A percentile compares a stretch with the other conserved stretches of the same genome.
These are phyloP conservation scores for Hemistola chrysoprasaria DNA, from an alignment of 2,888 invertebrate species.

Conservation along the genomic window DNA sequence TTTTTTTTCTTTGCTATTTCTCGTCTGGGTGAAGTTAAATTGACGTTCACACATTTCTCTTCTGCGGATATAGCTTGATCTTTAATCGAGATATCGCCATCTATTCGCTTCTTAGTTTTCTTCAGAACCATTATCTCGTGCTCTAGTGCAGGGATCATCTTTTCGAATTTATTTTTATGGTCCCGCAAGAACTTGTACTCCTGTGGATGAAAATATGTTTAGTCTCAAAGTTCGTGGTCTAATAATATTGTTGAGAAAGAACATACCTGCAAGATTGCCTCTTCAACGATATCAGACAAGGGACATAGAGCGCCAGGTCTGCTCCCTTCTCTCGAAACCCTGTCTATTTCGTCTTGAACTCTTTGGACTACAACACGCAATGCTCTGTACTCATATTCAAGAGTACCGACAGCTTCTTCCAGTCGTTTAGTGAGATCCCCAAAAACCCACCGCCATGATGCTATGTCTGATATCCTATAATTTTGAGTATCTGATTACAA, in stretches of 20 bases:
- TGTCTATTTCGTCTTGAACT: constrained; percentile 51
- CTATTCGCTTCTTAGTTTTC: constrained; percentile 54
- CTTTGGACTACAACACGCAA: constrained; percentile 56
- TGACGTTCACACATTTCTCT: constrained; percentile 45
- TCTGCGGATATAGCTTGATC: constrained; percentile 55
- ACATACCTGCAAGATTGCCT: constrained; percentile 55
- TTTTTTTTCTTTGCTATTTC: constrained; percentile 42
- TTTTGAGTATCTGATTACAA: not conserved
- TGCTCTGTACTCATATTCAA: constrained; percentile 61
- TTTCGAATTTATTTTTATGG: constrained; percentile 60
- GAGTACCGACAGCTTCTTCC: constrained; percentile 46
- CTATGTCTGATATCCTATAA: constrained; percentile 62
- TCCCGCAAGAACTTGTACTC: constrained; percentile 59
- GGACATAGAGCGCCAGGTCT: constrained; percentile 60
- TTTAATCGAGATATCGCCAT: constrained; percentile 53
- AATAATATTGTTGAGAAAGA: not conserved
- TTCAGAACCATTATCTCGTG: constrained; percentile 42
- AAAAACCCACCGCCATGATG: constrained; percentile 71
- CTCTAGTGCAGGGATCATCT: constrained; percentile 46
- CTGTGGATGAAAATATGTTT: constrained; percentile 34
- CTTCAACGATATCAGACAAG: constrained; percentile 56
- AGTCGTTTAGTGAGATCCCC: constrained; percentile 61
- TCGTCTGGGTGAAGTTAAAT: constrained; percentile 21
- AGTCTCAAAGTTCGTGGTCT: too few species aligned
- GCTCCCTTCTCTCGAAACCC: constrained; percentile 41